Percentiles rank a stretch among this genome's conserved stretches.
phyloP scores from a whole-genome alignment of 2,797 vertebrate species.

The Lacerta viridis region DNA sequence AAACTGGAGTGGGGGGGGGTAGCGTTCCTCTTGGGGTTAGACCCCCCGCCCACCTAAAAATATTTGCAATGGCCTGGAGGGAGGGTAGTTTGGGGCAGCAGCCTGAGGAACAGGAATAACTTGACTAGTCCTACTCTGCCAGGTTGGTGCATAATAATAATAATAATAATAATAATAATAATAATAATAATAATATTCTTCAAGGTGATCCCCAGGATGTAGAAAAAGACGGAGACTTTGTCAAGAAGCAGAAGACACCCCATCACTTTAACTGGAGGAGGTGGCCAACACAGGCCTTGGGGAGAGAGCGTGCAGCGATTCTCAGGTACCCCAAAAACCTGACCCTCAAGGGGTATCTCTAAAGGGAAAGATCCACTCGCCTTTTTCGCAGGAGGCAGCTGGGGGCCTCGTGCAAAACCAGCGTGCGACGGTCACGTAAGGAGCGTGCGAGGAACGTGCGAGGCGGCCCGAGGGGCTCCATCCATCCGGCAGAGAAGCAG shows the following conservation, averaged over 20 bases:
- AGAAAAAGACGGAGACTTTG: neutral
- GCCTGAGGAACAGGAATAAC: neutral
- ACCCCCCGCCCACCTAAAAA: neutral
- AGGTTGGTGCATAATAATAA: neutral
- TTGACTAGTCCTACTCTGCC: neutral
- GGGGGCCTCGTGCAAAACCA: neutral
- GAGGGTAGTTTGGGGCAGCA: constrained; percentile 10
- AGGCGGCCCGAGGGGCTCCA: neutral
- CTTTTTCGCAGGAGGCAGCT: neutral
- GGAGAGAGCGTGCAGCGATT: neutral
- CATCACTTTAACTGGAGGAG: neutral
- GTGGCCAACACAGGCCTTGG: too few relatives aligned
- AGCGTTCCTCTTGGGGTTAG: neutral
- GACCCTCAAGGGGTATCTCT: neutral
- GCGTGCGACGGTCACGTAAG: neutral
- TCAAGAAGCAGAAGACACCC: neutral
- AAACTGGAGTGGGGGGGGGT: too few relatives aligned
- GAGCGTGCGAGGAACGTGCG: too few relatives aligned
- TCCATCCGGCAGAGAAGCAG: neutral
- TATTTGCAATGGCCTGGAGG: too few relatives aligned
- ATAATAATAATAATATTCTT: neutral
- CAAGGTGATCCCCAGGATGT: neutral
- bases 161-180: neutral
- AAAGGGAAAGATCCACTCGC: neutral
- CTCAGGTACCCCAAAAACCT: neutral